phyloP scores from a whole-genome alignment of 23 tunicate species.

The Ascidia mentula region DNA sequence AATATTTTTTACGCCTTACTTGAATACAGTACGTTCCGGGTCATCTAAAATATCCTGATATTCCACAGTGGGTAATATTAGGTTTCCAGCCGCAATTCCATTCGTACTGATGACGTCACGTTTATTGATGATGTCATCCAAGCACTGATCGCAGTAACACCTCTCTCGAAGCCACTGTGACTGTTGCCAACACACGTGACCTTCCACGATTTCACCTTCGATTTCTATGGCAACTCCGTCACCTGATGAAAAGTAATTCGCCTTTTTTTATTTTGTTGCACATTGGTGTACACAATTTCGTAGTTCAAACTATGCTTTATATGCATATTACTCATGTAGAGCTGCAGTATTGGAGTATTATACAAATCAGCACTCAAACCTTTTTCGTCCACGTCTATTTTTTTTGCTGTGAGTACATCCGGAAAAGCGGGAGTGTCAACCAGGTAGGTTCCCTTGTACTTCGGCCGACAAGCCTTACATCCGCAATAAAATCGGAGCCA shows the following conservation, averaged over 20 bases:
- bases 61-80: not conserved
- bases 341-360: too few species aligned
- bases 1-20: not conserved
- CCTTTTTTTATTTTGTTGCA: too few species aligned
- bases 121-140: not conserved
- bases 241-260: too few species aligned
- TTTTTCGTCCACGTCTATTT: not conserved
- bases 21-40: not conserved
- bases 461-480: slow-evolving; percentile 30
- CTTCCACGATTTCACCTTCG: not conserved
- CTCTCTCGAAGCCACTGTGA: not conserved
- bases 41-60: not conserved
- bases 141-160: not conserved
- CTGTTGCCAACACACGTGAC: not conserved
- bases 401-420: not conserved
- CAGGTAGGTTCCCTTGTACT: slow-evolving; percentile 17
- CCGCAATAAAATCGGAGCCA: slow-evolving; percentile 40
- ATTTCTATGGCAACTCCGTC: not conserved
- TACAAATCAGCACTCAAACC: not conserved
- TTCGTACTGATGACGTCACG: slow-evolving; percentile 8
- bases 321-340: too few species aligned
- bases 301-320: too few species aligned
- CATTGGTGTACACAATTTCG: not conserved
- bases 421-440: slow-evolving; percentile 23
- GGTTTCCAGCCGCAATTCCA: not conserved